phyloP scores from a whole-genome alignment of 2,113 vertebrate species.

The Etia nguti region DNA sequence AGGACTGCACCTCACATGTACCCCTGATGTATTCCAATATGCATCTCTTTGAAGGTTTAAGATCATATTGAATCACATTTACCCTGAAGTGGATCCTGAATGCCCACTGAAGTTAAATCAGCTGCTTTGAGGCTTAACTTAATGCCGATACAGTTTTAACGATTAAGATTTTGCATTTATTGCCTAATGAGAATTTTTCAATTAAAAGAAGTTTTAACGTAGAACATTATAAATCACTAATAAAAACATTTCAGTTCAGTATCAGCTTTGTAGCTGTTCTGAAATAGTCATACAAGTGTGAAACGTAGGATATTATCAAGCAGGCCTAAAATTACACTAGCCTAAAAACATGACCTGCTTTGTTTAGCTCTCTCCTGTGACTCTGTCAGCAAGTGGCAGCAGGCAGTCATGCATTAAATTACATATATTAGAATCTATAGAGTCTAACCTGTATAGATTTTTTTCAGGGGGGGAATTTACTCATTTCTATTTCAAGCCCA shows the following conservation, averaged over 20 bases:
- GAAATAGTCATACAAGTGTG: neutral
- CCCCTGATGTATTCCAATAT: neutral
- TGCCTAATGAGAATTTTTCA: neutral
- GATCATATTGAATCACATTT: neutral
- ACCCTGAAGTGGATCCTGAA: neutral
- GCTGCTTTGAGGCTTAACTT: neutral
- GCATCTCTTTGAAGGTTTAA: neutral
- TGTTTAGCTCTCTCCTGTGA: neutral
- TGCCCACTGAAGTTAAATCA: neutral
- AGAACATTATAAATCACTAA: neutral
- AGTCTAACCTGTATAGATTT: neutral
- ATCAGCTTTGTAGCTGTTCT: neutral
- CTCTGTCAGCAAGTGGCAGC: neutral
- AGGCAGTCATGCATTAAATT: slow-evolving; percentile 14
- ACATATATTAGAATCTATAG: slow-evolving; percentile 19
- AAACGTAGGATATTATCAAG: neutral
- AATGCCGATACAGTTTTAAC: neutral
- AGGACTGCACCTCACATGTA: neutral
- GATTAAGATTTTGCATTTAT: neutral
- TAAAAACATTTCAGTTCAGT: neutral
- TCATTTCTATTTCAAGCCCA: slow-evolving; percentile 59
- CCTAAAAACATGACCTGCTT: neutral
- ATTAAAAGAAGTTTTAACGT: neutral
- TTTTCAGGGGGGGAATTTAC: slow-evolving; percentile 17
- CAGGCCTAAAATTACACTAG: neutral